Conservation (phyloP, 2,888 invertebrate species). For the Agrotis puta region DNA sequence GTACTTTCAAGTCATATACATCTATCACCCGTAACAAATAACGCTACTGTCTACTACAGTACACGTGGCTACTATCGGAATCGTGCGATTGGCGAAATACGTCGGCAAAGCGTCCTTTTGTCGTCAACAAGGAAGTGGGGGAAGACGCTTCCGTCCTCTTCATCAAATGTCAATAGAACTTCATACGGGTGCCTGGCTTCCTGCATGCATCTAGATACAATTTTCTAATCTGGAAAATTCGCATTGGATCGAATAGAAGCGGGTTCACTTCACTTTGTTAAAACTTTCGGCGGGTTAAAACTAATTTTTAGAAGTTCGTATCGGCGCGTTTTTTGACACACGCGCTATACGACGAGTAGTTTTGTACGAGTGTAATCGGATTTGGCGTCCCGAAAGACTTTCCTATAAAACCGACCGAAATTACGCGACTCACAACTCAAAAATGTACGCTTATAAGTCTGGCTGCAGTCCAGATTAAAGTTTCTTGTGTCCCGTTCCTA, state of each 20-base stretch:
- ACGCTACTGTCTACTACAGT: neutral
- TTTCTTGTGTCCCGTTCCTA: neutral
- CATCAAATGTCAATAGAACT: neutral
- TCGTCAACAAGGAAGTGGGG: neutral
- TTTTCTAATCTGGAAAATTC: neutral
- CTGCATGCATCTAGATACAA: neutral
- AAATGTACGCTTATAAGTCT: too few relatives aligned
- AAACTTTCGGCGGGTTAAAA: too few relatives aligned
- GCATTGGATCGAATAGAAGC: neutral
- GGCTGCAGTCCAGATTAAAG: too few relatives aligned
- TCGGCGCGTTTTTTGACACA: too few relatives aligned
- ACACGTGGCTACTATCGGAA: neutral
- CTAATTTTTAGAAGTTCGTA: too few relatives aligned
- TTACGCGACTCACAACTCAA: too few relatives aligned
- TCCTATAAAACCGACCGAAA: too few relatives aligned
- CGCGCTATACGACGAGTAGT: too few relatives aligned
- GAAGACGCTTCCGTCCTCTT: neutral
- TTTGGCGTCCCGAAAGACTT: too few relatives aligned
- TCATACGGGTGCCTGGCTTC: neutral
- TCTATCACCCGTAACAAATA: neutral
- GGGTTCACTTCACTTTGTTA: neutral
- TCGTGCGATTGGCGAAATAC: neutral
- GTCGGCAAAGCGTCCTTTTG: neutral
- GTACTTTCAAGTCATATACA: too few relatives aligned
- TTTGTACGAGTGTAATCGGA: too few relatives aligned